Base-by-base conservation (phyloP, 2,113 vertebrate species). In the Pelodiscus sinensis region DNA sequence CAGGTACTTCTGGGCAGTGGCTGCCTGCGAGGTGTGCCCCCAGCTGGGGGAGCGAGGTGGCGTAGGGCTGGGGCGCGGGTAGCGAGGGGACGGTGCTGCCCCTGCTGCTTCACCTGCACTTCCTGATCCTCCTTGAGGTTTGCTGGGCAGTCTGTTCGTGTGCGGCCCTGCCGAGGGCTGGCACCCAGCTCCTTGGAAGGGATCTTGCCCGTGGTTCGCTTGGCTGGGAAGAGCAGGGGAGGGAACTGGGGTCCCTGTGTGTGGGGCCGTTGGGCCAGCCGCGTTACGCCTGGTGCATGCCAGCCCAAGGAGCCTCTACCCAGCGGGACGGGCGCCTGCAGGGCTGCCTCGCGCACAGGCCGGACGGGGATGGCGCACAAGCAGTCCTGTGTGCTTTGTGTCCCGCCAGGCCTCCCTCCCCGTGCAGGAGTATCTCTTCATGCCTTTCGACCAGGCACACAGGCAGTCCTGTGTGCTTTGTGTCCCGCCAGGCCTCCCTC, bases 371-470 rank as follows among this genome's bases (percentile, higher is more conserved):
- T 6, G 58, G 25, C 82, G 21, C 0, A 1, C 73, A 11, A 50
- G 10, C 9, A 14, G 8, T 4, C 58, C 71, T 16, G 14, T 15
- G 60, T 1, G 5, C 6, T 35, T 50, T 92, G 56, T 91, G 0
- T 88, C 94, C 62, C 73, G 2, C 25, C 89, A 99, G 99, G 99
- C 99, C 10, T 99, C 99, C 25, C 96, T 99, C 38, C 99, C 99
- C 0, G 99, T 99, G 90, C 99, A 99, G 92, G 98, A 99, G 83
- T 99, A 99, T 81, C 97, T 99, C 86, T 98, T 99, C 77, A 99
- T 99, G 99, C 99, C 99, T 0, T 99, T 98, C 2, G 99, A 99
- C 97, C 99, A 99, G 95, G 98, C 98, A 3, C 99, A 99, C 98
- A 99, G 99, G 92, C 99, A 99, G 90, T 98, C 99, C 0, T 16